phyloP scores from a whole-genome alignment of 1,140 invertebrate genomes.

The Cotesia glomerata region DNA sequence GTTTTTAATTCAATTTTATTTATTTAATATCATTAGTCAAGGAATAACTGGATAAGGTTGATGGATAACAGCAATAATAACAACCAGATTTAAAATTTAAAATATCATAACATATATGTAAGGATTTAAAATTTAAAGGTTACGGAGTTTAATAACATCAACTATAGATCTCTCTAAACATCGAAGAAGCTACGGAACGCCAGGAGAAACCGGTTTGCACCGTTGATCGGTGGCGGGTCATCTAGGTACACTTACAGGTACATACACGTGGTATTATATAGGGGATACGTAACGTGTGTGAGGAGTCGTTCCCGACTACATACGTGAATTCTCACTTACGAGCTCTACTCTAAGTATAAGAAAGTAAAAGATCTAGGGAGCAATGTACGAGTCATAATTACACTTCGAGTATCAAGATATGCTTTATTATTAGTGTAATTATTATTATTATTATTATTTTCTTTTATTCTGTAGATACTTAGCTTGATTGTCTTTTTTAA shows the following conservation, averaged over 20 bases:
- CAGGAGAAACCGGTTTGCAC: conserved; percentile 32
- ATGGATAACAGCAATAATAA: no score
- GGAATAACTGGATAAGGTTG: no score
- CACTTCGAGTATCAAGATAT: background rate
- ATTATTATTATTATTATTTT: background rate
- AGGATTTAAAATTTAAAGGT: no score
- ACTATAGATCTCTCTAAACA: background rate
- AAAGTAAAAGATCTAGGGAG: conserved; percentile 11
- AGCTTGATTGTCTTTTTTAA: no score
- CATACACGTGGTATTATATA: conserved; percentile 3
- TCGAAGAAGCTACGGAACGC: conserved; percentile 23
- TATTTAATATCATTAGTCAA: no score
- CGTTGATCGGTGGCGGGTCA: conserved; percentile 25
- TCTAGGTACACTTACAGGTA: conserved; percentile 1
- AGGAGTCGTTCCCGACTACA: background rate
- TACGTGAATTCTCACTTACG: background rate
- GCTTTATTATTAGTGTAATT: background rate
- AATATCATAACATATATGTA: no score
- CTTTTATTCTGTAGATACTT: background rate
- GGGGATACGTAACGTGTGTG: background rate
- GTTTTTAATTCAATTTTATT: no score
- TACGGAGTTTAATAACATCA: no score
- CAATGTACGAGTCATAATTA: conserved; percentile 11
- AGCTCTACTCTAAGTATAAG: background rate
- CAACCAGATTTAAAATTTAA: no score